Conservation (phyloP, 2,113 vertebrate species). For the Epinephelus lanceolatus region DNA sequence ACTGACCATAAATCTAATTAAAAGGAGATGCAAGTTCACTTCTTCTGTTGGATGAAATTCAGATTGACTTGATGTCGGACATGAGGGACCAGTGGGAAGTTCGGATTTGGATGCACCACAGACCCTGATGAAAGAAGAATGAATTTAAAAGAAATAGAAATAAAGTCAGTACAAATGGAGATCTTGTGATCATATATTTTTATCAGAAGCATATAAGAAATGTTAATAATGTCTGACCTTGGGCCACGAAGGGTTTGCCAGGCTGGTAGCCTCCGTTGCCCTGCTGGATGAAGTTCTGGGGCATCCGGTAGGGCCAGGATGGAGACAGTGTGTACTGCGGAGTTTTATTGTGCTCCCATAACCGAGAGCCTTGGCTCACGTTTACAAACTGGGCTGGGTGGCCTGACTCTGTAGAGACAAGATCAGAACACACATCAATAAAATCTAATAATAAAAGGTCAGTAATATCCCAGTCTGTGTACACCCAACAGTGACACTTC, state of each 20-base stretch:
- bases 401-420: conserved; percentile 87
- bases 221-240: conserved; percentile 82
- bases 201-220: not conserved
- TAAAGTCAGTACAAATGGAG: not conserved
- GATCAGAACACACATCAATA: not conserved
- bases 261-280: conserved; percentile 91
- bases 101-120: conserved; percentile 91
- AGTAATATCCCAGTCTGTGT: not conserved
- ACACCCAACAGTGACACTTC: not conserved
- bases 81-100: conserved; percentile 92
- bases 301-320: conserved; percentile 95
- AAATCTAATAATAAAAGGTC: not conserved
- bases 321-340: conserved; percentile 91
- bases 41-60: conserved; percentile 98
- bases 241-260: conserved; percentile 92
- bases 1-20: conserved; percentile 71
- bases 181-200: not conserved
- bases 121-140: conserved; percentile 83
- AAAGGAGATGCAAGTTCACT: conserved; percentile 87
- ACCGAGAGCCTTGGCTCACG: conserved; percentile 87
- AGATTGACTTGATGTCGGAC: conserved; percentile 92
- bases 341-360: conserved; percentile 91
- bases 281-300: conserved; percentile 95
- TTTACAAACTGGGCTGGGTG: conserved; percentile 91
- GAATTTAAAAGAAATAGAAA: not conserved